These are phyloP conservation scores for Scatophagus argus DNA, from an alignment of 2,113 vertebrate species.

Conservation along the genomic window DNA sequence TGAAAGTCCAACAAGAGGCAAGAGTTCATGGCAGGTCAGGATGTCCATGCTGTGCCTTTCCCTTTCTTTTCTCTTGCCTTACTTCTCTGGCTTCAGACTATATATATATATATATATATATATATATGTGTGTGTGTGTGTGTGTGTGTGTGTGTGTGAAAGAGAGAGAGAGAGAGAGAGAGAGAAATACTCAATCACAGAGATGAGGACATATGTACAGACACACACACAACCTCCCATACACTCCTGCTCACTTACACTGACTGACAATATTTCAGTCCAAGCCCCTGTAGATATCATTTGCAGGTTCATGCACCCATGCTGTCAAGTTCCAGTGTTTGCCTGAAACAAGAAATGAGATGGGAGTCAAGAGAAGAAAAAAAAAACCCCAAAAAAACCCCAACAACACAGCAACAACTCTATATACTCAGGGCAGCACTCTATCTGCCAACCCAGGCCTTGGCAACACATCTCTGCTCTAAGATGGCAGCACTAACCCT, in stretches of 20 bases:
- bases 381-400: too few relatives aligned
- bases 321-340: slow-evolving; percentile 47
- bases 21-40: slow-evolving; percentile 37
- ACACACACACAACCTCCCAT: slow-evolving; percentile 4
- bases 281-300: slow-evolving; percentile 60
- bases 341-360: slow-evolving; percentile 60
- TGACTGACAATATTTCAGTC: slow-evolving; percentile 50
- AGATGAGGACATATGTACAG: not conserved
- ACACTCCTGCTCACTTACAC: slow-evolving; percentile 4
- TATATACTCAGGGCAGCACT: slow-evolving; percentile 33
- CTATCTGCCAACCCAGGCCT: slow-evolving; percentile 28
- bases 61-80: not conserved
- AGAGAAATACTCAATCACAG: too few relatives aligned
- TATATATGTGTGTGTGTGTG: too few relatives aligned
- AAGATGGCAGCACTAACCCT: slow-evolving; percentile 37
- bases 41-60: slow-evolving; percentile 6
- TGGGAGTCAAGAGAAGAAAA: slow-evolving; percentile 34
- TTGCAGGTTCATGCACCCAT: slow-evolving; percentile 39
- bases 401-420: slow-evolving; percentile 28
- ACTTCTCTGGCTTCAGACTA: slow-evolving; percentile 8
- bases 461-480: slow-evolving; percentile 40
- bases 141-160: too few relatives aligned
- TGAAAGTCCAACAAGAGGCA: slow-evolving; percentile 63
- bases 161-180: too few relatives aligned
- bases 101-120: slow-evolving; percentile 8